Evolutionary conservation across 2,888 invertebrate species (phyloP).

Genomic region (Micoletzkya japonica): DNA sequence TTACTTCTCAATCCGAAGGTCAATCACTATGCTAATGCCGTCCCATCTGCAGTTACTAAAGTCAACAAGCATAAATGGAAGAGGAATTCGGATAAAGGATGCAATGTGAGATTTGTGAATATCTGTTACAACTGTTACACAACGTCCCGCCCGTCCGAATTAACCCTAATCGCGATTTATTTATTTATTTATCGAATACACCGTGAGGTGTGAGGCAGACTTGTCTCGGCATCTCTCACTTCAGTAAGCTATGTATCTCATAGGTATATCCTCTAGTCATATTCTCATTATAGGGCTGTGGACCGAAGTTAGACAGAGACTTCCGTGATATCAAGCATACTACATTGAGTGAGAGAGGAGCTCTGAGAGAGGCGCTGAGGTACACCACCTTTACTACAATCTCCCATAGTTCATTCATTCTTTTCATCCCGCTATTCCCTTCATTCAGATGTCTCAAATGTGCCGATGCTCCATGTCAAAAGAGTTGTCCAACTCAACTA

Average conservation of each 20-base stretch:
- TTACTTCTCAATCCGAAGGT: constrained; percentile 83
- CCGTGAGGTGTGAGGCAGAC: neutral
- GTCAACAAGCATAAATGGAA: constrained; percentile 91
- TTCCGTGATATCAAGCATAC: constrained; percentile 97
- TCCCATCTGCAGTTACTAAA: constrained; percentile 85
- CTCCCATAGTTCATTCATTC: neutral
- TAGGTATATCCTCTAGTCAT: too few relatives aligned
- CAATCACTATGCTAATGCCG: constrained; percentile 76
- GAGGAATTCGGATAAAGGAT: constrained; percentile 82
- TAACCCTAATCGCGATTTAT: too few relatives aligned
- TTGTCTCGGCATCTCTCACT: neutral
- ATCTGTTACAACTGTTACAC: too few relatives aligned
- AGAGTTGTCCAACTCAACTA: constrained; percentile 95
- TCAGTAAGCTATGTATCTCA: too few relatives aligned
- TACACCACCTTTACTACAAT: constrained; percentile 21
- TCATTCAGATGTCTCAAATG: constrained; percentile 72
- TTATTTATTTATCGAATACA: too few relatives aligned
- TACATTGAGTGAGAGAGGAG: constrained; percentile 91
- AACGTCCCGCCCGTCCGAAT: too few relatives aligned
- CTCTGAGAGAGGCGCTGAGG: constrained; percentile 71
- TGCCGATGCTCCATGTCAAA: constrained; percentile 70
- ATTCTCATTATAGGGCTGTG: constrained; percentile 64
- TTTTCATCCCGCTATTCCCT: neutral
- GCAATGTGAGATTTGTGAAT: constrained; percentile 78
- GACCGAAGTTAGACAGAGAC: constrained; percentile 77